phyloP scores from a whole-genome alignment of 2,888 invertebrate species.

The Ischnura elegans region DNA sequence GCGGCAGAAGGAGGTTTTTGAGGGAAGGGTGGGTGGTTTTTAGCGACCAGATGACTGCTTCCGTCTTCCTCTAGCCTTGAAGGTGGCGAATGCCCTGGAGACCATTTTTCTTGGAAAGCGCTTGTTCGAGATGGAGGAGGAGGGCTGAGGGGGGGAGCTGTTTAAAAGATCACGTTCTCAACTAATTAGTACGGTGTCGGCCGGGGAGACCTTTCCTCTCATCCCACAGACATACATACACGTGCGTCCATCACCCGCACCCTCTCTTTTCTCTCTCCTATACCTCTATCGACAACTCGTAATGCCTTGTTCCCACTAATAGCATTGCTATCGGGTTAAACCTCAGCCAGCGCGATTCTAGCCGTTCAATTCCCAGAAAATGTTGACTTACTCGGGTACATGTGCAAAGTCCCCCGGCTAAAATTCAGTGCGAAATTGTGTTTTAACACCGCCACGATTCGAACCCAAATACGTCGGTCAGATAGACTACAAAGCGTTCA shows the following conservation, averaged over 20 bases:
- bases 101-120: constrained; percentile 48
- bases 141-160: neutral
- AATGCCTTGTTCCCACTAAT: too few relatives aligned
- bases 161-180: constrained; percentile 54
- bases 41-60: constrained; percentile 41
- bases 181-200: constrained; percentile 48
- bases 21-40: neutral
- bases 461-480: too few relatives aligned
- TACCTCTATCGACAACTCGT: neutral
- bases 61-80: constrained; percentile 14
- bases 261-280: neutral
- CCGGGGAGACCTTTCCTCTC: neutral
- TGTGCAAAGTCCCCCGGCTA: too few relatives aligned
- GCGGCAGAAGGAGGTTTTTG: neutral
- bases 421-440: too few relatives aligned
- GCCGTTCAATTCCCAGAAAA: too few relatives aligned
- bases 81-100: constrained; percentile 49
- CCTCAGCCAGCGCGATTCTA: too few relatives aligned
- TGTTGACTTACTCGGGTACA: too few relatives aligned
- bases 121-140: neutral
- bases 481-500: too few relatives aligned
- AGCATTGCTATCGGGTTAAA: too few relatives aligned
- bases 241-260: neutral
- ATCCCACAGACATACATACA: too few relatives aligned
- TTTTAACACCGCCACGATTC: too few relatives aligned